phyloP scores from a whole-genome alignment of 2,113 vertebrate genomes.

The Solea solea region DNA sequence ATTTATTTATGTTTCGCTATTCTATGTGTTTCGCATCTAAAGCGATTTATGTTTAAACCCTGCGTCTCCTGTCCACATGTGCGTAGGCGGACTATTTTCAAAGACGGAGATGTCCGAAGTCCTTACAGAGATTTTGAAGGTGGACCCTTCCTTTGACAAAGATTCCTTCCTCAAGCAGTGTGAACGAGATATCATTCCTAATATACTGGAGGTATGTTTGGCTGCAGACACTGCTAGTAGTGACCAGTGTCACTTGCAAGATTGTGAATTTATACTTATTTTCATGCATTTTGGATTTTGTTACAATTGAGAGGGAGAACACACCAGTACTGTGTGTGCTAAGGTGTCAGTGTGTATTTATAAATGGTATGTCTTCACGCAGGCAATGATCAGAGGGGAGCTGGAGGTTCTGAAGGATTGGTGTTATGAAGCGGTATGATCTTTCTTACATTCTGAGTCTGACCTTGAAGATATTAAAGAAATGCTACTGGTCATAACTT shows the following conservation, averaged over 20 bases:
- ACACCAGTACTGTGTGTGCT: not conserved
- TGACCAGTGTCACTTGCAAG: no score
- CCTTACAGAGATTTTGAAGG: conserved; percentile 92
- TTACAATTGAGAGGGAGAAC: not conserved
- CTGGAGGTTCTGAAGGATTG: conserved; percentile 97
- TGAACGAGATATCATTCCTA: conserved; percentile 93
- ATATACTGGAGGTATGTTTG: conserved; percentile 89
- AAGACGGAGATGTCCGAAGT: conserved; percentile 98
- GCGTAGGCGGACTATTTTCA: conserved; percentile 90
- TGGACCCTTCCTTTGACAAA: conserved; percentile 93
- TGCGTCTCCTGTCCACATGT: not conserved
- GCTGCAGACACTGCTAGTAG: not conserved
- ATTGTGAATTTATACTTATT: not conserved
- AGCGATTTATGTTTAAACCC: not conserved
- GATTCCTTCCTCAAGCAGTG: conserved; percentile 93
- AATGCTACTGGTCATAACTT: not conserved
- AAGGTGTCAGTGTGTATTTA: not conserved
- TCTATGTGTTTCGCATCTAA: no score
- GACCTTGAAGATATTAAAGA: not conserved
- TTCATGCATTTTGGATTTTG: not conserved
- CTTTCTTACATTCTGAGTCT: not conserved
- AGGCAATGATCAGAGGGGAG: conserved; percentile 96
- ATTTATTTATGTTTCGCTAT: not conserved
- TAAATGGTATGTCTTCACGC: conserved; percentile 8
- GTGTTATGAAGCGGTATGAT: conserved; percentile 96